Evolutionary conservation across 2,888 invertebrate genomes (phyloP).

Genomic region (Callyntrura guangdongensis): DNA sequence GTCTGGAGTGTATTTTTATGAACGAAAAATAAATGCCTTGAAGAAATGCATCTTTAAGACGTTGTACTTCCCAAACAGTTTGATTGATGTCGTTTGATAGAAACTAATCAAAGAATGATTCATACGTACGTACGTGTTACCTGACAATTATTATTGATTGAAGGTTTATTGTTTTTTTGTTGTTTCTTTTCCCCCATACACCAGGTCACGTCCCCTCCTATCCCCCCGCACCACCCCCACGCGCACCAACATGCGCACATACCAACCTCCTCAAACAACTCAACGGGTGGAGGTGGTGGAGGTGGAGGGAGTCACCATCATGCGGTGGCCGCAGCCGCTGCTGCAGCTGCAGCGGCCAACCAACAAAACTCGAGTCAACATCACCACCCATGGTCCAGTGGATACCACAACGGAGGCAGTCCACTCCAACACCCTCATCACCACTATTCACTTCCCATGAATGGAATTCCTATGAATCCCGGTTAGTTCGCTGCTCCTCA

Average conservation of each 20-base stretch:
- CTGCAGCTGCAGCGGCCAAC: conserved; percentile 90
- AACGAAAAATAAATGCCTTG: conserved; percentile 55
- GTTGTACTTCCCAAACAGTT: not conserved
- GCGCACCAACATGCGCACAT: conserved; percentile 89
- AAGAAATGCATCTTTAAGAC: too few species aligned
- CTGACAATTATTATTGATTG: not conserved
- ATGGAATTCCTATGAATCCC: conserved; percentile 84
- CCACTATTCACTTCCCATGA: conserved; percentile 84
- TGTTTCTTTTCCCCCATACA: conserved; percentile 10
- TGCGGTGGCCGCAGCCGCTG: conserved; percentile 82
- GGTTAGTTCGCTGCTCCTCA: conserved; percentile 75
- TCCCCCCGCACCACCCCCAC: conserved; percentile 82
- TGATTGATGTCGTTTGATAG: conserved; percentile 75
- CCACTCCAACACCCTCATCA: conserved; percentile 84
- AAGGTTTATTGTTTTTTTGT: not conserved
- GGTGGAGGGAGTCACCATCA: conserved; percentile 88
- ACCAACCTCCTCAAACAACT: conserved; percentile 86
- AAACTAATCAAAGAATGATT: conserved; percentile 47
- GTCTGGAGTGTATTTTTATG: conserved; percentile 42
- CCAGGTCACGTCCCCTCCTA: conserved; percentile 80
- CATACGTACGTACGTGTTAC: not conserved
- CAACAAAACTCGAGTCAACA: conserved; percentile 88
- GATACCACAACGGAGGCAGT: conserved; percentile 85
- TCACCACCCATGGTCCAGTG: conserved; percentile 87
- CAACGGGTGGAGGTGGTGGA: conserved; percentile 87